Conservation (phyloP, 2,113 vertebrate genomes). For the Ploceus nigricollis region DNA sequence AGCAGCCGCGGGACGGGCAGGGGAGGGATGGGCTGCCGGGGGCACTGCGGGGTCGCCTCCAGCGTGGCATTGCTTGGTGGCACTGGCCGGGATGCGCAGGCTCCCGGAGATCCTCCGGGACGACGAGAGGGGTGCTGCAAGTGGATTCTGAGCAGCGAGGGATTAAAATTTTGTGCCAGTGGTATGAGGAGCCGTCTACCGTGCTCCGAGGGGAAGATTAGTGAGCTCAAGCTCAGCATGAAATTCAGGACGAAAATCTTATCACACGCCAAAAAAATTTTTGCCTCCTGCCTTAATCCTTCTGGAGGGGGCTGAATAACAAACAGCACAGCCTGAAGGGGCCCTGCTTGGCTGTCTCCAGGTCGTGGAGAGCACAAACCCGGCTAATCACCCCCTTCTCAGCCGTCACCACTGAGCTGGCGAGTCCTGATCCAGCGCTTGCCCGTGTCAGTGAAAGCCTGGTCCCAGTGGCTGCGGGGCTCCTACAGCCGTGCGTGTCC, state of each 20-base stretch:
- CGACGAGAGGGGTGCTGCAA: fast-evolving
- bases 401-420: fast-evolving
- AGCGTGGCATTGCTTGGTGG: neutral
- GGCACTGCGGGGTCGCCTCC: neutral
- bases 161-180: neutral
- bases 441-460: neutral
- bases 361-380: neutral
- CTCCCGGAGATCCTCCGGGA: neutral
- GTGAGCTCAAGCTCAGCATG: constrained; percentile 8
- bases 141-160: fast-evolving
- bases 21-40: neutral
- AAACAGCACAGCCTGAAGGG: neutral
- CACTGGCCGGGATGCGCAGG: neutral
- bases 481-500: fast-evolving
- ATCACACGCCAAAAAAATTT: neutral
- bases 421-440: neutral
- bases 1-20: neutral
- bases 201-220: neutral
- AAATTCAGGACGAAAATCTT: constrained; percentile 36
- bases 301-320: neutral
- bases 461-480: neutral
- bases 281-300: neutral
- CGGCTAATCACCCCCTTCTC: neutral
- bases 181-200: neutral
- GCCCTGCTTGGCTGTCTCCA: neutral